Conservation (phyloP, 2,797 vertebrate species). For the Sebastolobus altivelis region DNA sequence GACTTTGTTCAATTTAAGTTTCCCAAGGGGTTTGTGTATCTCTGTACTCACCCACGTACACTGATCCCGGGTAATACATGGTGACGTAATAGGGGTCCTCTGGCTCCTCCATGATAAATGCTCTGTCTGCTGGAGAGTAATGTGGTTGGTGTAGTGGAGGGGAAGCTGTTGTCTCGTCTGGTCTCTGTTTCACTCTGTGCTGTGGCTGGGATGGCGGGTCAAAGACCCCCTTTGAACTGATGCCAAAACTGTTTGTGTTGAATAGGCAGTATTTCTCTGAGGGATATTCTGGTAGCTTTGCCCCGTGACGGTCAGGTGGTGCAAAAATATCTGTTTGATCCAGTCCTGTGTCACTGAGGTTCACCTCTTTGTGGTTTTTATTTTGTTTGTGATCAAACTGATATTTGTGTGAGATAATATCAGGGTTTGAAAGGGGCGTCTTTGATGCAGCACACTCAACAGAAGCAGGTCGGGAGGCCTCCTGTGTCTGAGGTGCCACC, state of each 20-base stretch:
- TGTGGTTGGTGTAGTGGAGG: conserved; percentile 33
- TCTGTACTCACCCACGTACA: conserved; percentile 81
- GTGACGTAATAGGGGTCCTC: conserved; percentile 77
- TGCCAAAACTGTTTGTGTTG: conserved; percentile 58
- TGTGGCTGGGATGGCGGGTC: conserved; percentile 38
- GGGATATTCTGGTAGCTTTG: conserved; percentile 55
- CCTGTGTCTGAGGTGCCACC: conserved; percentile 35
- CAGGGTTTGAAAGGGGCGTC: conserved; percentile 17
- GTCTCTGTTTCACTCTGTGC: conserved; percentile 42
- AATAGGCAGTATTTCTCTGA: conserved; percentile 53
- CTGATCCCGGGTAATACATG: conserved; percentile 74
- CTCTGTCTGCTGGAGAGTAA: conserved; percentile 46
- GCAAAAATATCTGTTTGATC: conserved; percentile 40
- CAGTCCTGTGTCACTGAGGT: conserved; percentile 21
- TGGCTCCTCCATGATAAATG: conserved; percentile 64
- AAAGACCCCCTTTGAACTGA: conserved; percentile 52
- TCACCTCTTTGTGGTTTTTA: conserved; percentile 26
- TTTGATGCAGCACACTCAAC: conserved; percentile 27
- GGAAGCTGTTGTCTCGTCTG: conserved; percentile 32
- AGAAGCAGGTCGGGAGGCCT: conserved; percentile 31
- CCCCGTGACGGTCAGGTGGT: conserved; percentile 20
- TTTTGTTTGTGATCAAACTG: conserved; percentile 12
- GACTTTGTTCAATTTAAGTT: conserved; percentile 18
- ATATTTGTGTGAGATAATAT: conserved; percentile 22
- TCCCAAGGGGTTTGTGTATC: conserved; percentile 14